Evolutionary conservation across 2,113 vertebrate genomes (phyloP).

Genomic region (Petrocephalus microphthalmus): DNA sequence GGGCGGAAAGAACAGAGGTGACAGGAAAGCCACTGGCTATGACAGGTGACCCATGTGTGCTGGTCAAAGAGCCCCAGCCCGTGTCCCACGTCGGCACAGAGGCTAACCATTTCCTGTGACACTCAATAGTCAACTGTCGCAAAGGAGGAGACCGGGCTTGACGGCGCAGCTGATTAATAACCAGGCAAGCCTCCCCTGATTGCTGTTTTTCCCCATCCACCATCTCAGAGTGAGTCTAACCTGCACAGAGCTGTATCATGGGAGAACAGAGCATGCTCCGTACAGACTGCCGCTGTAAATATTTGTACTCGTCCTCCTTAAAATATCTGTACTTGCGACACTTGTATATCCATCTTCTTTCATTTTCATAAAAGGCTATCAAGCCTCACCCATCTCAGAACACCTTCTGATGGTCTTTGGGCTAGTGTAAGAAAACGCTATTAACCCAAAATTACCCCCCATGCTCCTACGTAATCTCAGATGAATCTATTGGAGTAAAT

Average conservation of each 20-base stretch:
- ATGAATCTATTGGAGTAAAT: not conserved
- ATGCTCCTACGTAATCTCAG: not conserved
- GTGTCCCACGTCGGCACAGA: slow-evolving; percentile 15
- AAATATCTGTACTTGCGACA: not conserved
- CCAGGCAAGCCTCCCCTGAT: not conserved
- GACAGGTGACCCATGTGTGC: not conserved
- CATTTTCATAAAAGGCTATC: not conserved
- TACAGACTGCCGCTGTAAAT: not conserved
- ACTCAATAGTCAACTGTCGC: slow-evolving; percentile 30
- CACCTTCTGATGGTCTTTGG: not conserved
- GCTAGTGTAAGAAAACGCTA: not conserved
- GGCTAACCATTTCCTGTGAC: slow-evolving; percentile 20
- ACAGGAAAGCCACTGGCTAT: not conserved
- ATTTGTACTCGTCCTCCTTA: not conserved
- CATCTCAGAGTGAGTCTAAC: not conserved
- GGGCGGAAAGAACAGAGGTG: not conserved
- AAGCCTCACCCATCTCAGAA: not conserved
- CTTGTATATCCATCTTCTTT: not conserved
- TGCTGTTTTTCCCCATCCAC: not conserved
- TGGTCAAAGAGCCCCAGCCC: not conserved
- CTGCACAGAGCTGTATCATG: not conserved
- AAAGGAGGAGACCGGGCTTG: slow-evolving; percentile 8
- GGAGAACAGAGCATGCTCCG: not conserved
- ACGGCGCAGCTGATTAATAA: slow-evolving; percentile 24
- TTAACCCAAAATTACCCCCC: not conserved